Base-by-base conservation (phyloP, 1,140 invertebrate genomes). In the Bombus superbus region DNA sequence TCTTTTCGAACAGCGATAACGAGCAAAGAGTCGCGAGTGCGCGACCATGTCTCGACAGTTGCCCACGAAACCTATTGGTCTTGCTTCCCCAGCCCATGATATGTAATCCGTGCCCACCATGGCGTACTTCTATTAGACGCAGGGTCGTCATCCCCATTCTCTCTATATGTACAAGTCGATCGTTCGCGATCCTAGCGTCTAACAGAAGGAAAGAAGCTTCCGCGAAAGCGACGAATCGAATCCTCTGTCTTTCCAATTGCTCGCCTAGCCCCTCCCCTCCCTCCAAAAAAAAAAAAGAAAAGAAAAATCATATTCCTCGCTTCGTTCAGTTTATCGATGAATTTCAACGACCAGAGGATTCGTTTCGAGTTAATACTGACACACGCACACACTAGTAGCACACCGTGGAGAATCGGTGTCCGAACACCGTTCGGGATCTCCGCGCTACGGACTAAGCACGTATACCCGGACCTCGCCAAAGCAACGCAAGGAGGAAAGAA, bases 91-190 rank as follows among this genome's bases (percentile, higher is more conserved):
- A 66, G 69, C 79, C 82, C 86, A 69, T 89, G 89, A 90, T 90
- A 90, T 89, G 88, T 89, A 90, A 78, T 89, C 75, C 69, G 62
- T 83, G 74, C 75, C 85, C 68, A 79, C 66, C 62, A 40, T 69
- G 81, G 64, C 59, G 64, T 59, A 73, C 40, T 66, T 25, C 78
- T 68, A 81, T 85, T 68, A 81, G 83, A 73, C 78, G 66, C 80
- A 59, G 69, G 42, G 28, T 18, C 4, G 2, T 85, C 35, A 28
- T 13, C 6, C 11, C 5, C 32, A 53, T 44, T 32, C 68, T 40
- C 64, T 32, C 9, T 40, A 53, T 89, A 83, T 89, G 53, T 86
- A 83, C 87, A 89, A 75, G 73, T 66, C 62, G 62, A 62, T 71
- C 15, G 47, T 40, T 78, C 22, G 59, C 71, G 71, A 81, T 85